Evolutionary conservation across 2,888 invertebrate genomes (phyloP), one percentile per base, ranked within the genome.

Genomic region (Autographa gamma): DNA sequence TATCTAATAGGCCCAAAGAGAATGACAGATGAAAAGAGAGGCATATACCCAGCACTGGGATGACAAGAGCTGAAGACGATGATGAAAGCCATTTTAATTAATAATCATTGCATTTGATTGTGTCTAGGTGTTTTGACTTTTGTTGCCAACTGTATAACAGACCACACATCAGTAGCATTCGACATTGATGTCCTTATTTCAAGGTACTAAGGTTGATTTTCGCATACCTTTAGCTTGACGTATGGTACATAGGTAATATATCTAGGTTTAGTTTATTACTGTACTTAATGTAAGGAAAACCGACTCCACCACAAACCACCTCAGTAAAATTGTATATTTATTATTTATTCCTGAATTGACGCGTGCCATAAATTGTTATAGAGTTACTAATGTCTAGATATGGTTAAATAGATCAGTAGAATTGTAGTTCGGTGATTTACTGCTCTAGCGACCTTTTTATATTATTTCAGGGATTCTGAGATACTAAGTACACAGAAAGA

Each of bases 291-390:
- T 61, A 74, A 65, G 71, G 63, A 58, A 65, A 79, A 75, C 19
- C 9, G 25, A 56, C 54, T 56, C 54, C 31, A 74, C 76, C 69
- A 34, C 83, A 67, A 61, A 31, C 71, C 25, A 81, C 74, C 60
- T 25, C 62, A 65, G 18, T 34, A 38, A 19, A 61, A 60, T 48
- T 60, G 34, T 66, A 59, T 69, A 72, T 60, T 52, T 70, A 71
- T 56, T 66, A 74, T 71, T 81, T 70, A 73, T 76, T 74, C 74
- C 41, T 34, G 48, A 66, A 76, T 71, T 60, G 71, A 75, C 83
- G 74, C 72, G 77, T 75, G 71, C 74, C 61, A 31, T 60, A 72
- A 69, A 71, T 63, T 67, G 54, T 2, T 5, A 60, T 0, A 54
- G 65, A 68, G 8, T 11, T 71, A 19, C 8, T 7, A 1, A 1